phyloP scores from a whole-genome alignment of 1,140 invertebrate genomes.

The Ceratina calcarata region DNA sequence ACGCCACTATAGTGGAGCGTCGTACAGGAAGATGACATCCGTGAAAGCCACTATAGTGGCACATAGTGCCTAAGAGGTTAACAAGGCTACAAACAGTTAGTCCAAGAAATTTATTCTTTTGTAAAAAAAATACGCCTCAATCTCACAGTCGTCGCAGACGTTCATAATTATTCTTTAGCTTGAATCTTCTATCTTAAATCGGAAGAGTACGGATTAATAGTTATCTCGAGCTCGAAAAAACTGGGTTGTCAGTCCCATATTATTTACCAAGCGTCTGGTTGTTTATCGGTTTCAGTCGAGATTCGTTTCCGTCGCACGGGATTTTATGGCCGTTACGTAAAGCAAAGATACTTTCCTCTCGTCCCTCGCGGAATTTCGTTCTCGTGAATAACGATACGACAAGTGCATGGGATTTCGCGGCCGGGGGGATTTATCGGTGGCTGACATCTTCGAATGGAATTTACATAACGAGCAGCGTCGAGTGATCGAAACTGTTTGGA shows the following conservation, averaged over 20 bases:
- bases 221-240: too few relatives aligned
- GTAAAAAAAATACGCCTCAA: too few relatives aligned
- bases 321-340: slow-evolving; percentile 35
- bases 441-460: neutral
- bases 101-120: too few relatives aligned
- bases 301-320: neutral
- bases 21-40: too few relatives aligned
- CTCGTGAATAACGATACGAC: neutral
- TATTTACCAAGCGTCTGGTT: slow-evolving; percentile 2
- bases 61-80: too few relatives aligned
- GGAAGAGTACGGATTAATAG: too few relatives aligned
- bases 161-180: too few relatives aligned
- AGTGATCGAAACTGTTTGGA: neutral
- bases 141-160: too few relatives aligned
- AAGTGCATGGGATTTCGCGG: neutral
- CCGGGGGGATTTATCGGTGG: slow-evolving; percentile 12
- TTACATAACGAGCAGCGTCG: slow-evolving; percentile 17
- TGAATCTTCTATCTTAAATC: too few relatives aligned
- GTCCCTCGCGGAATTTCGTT: neutral
- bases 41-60: too few relatives aligned
- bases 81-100: too few relatives aligned
- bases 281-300: slow-evolving; percentile 8
- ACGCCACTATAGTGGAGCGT: too few relatives aligned
- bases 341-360: neutral
- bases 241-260: neutral